Conservation (phyloP, 2,113 vertebrate genomes). For the Willisornis vidua region DNA sequence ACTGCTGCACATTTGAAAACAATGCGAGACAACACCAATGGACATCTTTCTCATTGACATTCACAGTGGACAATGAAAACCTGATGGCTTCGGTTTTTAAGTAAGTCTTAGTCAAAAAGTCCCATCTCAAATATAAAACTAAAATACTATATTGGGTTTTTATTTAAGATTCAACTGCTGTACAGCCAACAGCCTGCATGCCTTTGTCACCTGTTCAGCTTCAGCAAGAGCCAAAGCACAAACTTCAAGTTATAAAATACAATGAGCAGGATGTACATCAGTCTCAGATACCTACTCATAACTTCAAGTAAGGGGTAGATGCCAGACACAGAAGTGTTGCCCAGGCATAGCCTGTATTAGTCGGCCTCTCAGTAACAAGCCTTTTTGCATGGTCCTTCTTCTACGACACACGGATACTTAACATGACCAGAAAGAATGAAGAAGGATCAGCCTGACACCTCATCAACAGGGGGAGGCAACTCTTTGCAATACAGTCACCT, state of each 20-base stretch:
- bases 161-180: background rate
- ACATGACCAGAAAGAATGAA: background rate
- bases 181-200: background rate
- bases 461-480: background rate
- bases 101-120: background rate
- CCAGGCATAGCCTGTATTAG: background rate
- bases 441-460: background rate
- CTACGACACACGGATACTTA: background rate
- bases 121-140: background rate
- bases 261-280: background rate
- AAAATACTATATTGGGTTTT: background rate
- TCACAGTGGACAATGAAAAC: background rate
- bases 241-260: background rate
- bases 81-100: background rate
- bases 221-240: background rate
- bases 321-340: background rate
- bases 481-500: background rate
- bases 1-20: background rate
- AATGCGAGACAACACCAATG: background rate
- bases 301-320: background rate
- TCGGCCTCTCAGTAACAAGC: background rate
- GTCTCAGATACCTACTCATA: background rate
- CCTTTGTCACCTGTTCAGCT: background rate
- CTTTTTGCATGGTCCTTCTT: background rate
- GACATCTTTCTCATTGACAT: background rate